Conservation (phyloP, 2,113 vertebrate genomes). For the Campylorhamphus procurvoides region DNA sequence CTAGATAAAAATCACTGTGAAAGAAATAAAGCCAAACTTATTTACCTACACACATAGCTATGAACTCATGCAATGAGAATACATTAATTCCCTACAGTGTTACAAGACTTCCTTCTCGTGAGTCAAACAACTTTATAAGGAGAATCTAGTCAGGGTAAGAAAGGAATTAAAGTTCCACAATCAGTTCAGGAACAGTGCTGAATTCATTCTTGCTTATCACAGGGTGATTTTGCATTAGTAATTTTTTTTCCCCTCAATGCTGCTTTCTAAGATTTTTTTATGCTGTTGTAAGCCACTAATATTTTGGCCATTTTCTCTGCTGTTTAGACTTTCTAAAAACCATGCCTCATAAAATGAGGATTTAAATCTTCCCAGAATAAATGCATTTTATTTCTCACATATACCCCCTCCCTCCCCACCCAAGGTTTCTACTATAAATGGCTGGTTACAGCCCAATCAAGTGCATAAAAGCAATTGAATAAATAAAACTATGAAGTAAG, state of each 20-base stretch:
- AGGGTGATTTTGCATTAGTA: background rate
- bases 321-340: slow-evolving; percentile 67
- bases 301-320: slow-evolving; percentile 58
- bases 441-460: slow-evolving; percentile 74
- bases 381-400: slow-evolving; percentile 67
- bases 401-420: slow-evolving; percentile 40
- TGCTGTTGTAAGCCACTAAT: slow-evolving; percentile 23
- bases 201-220: background rate
- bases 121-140: background rate
- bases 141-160: background rate
- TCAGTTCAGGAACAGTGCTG: background rate
- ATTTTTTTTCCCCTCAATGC: background rate
- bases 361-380: slow-evolving; percentile 70
- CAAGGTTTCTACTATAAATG: slow-evolving; percentile 69
- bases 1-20: slow-evolving; percentile 12
- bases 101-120: background rate
- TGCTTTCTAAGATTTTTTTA: slow-evolving; percentile 45
- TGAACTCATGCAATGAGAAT: background rate
- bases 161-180: background rate
- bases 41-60: slow-evolving; percentile 9
- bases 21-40: slow-evolving; percentile 12
- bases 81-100: background rate
- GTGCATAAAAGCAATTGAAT: slow-evolving; percentile 76
- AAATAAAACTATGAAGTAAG: slow-evolving; percentile 84
- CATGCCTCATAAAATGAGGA: slow-evolving; percentile 67